A percentile compares a stretch with the other conserved stretches of the same genome.
Evolutionary conservation across 2,797 vertebrate species (phyloP).

Genomic region (Lithobates sylvaticus): DNA sequence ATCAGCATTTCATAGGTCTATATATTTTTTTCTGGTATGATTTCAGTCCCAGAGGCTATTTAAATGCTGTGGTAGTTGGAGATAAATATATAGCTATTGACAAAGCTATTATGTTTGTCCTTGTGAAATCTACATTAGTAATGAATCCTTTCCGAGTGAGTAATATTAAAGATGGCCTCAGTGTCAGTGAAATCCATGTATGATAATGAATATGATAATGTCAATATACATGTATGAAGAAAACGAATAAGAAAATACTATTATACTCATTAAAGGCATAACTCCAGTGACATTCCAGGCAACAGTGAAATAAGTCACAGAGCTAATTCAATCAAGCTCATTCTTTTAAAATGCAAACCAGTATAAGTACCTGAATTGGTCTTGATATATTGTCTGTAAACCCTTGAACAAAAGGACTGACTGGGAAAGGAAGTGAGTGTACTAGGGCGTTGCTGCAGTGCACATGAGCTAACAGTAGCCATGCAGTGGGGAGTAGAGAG

Average conservation of each 20-base stretch:
- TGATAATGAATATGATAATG: conserved; percentile 4
- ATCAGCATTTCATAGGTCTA: background rate
- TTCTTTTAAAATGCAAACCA: too few species aligned
- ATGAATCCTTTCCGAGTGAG: conserved; percentile 1
- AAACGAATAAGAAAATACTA: too few species aligned
- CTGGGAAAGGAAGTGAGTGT: too few species aligned
- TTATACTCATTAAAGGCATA: background rate
- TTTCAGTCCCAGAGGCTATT: conserved; percentile 15
- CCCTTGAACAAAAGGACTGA: too few species aligned
- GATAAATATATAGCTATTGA: conserved; percentile 28
- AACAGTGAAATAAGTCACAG: too few species aligned
- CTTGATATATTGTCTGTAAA: too few species aligned
- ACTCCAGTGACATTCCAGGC: background rate
- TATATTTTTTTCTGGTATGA: background rate
- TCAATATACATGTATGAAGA: too few species aligned
- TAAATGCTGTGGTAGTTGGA: background rate
- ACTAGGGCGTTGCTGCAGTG: too few species aligned
- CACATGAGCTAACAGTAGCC: too few species aligned
- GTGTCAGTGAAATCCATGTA: background rate
- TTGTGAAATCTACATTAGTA: conserved; percentile 23
- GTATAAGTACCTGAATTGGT: too few species aligned
- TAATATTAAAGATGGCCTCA: background rate
- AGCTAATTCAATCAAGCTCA: too few species aligned
- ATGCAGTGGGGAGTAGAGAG: too few species aligned
- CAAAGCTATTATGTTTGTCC: conserved; percentile 17